phyloP scores from a whole-genome alignment of 2,113 vertebrate genomes.

The Macrotus californicus region DNA sequence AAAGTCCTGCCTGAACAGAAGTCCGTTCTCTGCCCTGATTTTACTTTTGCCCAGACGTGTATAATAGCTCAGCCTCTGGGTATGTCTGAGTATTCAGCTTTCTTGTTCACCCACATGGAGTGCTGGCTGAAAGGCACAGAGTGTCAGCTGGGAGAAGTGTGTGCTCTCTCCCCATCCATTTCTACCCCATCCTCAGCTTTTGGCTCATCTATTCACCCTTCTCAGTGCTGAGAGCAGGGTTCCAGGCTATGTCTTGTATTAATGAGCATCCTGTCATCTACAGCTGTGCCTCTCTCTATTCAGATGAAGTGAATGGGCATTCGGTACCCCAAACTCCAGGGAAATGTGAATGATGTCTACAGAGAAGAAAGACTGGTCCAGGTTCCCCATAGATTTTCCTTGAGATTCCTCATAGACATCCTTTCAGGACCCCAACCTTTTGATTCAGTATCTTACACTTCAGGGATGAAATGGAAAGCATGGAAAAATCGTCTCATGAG shows the following conservation, averaged over 20 bases:
- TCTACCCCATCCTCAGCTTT: background rate
- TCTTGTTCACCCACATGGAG: background rate
- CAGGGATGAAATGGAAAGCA: background rate
- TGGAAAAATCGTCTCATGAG: background rate
- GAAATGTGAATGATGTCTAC: background rate
- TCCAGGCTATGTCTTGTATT: background rate
- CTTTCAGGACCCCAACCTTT: background rate
- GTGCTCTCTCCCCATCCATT: background rate
- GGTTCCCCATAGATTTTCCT: background rate
- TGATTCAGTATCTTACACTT: background rate
- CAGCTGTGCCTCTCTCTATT: background rate
- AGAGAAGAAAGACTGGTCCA: background rate
- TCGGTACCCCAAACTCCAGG: background rate
- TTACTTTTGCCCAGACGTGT: constrained; percentile 53
- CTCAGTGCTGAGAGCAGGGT: background rate
- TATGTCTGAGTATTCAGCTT: background rate
- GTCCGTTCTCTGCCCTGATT: constrained; percentile 39
- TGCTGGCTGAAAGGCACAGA: background rate
- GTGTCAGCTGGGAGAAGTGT: background rate
- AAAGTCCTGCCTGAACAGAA: constrained; percentile 57
- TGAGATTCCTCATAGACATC: background rate
- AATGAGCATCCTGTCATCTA: background rate
- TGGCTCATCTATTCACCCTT: background rate
- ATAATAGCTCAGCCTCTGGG: constrained; percentile 46
- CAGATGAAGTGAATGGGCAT: background rate